Evolutionary conservation across 2,113 vertebrate genomes (phyloP).

Genomic region (Gasterosteus aculeatus): DNA sequence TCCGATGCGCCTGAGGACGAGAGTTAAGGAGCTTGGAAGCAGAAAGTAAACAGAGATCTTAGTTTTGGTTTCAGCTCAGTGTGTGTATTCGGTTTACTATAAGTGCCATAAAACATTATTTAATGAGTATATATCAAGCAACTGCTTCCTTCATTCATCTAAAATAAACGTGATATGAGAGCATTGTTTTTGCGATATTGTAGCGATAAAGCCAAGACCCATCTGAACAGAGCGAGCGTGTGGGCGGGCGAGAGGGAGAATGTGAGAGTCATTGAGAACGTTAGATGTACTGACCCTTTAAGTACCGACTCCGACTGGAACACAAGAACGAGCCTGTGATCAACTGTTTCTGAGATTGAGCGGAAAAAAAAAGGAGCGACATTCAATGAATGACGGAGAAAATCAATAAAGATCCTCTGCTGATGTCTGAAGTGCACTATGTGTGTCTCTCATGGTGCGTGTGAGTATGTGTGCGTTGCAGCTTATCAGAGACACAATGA

Average conservation of each 20-base stretch:
- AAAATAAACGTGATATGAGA: background rate
- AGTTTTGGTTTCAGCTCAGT: background rate
- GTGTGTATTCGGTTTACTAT: background rate
- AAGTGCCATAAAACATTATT: background rate
- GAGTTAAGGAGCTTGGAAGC: conserved; percentile 50
- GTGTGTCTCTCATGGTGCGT: background rate
- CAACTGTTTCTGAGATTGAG: conserved; percentile 31
- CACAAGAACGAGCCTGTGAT: conserved; percentile 29
- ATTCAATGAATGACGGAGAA: conserved; percentile 34
- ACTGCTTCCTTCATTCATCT: background rate
- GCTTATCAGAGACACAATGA: background rate
- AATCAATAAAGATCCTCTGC: conserved; percentile 39
- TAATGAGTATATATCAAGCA: background rate
- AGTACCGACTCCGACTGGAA: conserved; percentile 20
- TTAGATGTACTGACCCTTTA: conserved; percentile 23
- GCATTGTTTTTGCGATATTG: background rate
- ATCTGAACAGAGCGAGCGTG: conserved; percentile 3
- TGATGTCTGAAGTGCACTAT: background rate
- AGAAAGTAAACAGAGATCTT: background rate
- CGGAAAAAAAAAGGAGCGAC: conserved; percentile 18
- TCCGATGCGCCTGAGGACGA: conserved; percentile 53
- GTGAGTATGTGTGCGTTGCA: background rate
- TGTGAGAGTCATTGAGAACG: conserved; percentile 30
- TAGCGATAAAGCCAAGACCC: background rate
- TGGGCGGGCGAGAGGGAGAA: conserved; percentile 22